Percentiles rank a stretch among this genome's conserved stretches.
Conservation (phyloP, 2,113 vertebrate species). For the Gallinago undulata region DNA sequence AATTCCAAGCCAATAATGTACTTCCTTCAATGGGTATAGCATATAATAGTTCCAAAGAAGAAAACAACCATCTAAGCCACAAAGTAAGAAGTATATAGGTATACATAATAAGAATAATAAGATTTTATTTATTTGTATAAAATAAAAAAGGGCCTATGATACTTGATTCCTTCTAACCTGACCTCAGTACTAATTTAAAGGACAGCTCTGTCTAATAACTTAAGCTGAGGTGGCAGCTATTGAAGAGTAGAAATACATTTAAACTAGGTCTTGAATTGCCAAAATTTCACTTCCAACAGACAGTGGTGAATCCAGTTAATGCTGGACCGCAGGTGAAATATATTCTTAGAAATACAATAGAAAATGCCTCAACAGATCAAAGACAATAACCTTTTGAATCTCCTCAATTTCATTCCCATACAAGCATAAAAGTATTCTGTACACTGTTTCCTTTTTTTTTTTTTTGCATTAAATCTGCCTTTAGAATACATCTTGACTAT, state of each 20-base stretch:
- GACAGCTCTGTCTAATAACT: neutral
- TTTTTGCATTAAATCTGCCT: neutral
- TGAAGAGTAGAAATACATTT: neutral
- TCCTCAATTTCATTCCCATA: neutral
- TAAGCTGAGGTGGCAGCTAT: neutral
- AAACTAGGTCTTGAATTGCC: neutral
- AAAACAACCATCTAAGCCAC: neutral
- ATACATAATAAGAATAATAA: neutral
- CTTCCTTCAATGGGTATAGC: neutral
- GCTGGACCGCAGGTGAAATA: neutral
- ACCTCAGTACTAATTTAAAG: neutral
- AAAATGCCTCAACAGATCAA: neutral
- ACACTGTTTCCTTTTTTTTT: neutral
- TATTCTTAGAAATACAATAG: neutral
- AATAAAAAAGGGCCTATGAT: neutral
- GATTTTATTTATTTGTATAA: neutral
- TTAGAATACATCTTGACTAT: conserved; percentile 7
- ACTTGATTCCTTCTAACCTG: neutral
- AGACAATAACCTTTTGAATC: neutral
- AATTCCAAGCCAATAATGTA: neutral
- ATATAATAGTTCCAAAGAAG: neutral
- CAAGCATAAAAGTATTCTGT: neutral
- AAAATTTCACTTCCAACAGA: neutral
- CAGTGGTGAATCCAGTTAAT: neutral
- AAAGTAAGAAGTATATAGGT: neutral